Conservation (phyloP, 2,113 vertebrate species). For the Aldabrachelys gigantea region DNA sequence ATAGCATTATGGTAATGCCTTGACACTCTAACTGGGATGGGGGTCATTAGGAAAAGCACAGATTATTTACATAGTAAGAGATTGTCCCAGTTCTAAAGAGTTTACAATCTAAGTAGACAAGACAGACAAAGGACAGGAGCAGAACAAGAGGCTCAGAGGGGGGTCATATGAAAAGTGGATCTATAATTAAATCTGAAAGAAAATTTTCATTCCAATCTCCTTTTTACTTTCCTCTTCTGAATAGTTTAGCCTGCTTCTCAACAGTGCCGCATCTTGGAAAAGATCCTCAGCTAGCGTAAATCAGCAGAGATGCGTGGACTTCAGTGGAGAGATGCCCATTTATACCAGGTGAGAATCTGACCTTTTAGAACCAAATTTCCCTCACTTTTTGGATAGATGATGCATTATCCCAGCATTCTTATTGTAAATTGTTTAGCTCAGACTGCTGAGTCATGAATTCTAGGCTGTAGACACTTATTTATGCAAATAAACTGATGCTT, state of each 20-base stretch:
- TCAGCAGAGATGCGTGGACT: background rate
- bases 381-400: background rate
- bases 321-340: background rate
- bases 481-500: background rate
- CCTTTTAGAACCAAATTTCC: background rate
- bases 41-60: background rate
- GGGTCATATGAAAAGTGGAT: fast-evolving
- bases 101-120: background rate
- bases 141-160: background rate
- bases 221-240: background rate
- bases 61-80: background rate
- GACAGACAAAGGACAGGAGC: background rate
- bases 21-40: background rate
- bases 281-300: background rate
- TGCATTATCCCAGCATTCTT: fast-evolving
- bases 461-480: fast-evolving
- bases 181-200: fast-evolving
- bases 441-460: fast-evolving
- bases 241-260: background rate
- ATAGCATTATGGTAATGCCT: background rate
- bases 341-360: background rate
- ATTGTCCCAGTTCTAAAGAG: background rate
- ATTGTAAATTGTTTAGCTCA: fast-evolving
- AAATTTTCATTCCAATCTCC: background rate
- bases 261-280: background rate